These are phyloP conservation scores for Noctua pronuba DNA, from an alignment of 2,888 invertebrate genomes.

Conservation along the genomic window DNA sequence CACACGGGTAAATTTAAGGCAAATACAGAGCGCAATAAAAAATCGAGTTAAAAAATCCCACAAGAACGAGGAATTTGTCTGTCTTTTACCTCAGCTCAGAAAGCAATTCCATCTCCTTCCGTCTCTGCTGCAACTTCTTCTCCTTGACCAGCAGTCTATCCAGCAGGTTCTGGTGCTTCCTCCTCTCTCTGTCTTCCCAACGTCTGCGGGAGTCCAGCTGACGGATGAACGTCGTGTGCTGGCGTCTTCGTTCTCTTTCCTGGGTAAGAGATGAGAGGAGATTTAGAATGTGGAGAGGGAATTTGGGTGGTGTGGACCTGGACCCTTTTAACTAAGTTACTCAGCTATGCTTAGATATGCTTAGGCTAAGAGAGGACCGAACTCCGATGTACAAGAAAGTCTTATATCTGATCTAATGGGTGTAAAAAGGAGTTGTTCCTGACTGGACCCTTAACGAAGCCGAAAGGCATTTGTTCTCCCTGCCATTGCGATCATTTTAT, in stretches of 20 bases:
- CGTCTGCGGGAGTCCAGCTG: slow-evolving; percentile 96
- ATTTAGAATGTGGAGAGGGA: neutral
- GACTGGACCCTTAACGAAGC: too few relatives aligned
- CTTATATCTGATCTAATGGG: neutral
- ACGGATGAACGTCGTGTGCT: slow-evolving; percentile 97
- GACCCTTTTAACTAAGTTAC: neutral
- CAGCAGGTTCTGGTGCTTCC: slow-evolving; percentile 94
- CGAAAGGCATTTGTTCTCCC: too few relatives aligned
- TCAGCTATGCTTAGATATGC: neutral
- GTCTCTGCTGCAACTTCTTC: slow-evolving; percentile 93
- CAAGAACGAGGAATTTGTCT: too few relatives aligned
- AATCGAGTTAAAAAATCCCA: too few relatives aligned
- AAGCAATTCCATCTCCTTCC: slow-evolving; percentile 93
- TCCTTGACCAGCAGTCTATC: slow-evolving; percentile 96
- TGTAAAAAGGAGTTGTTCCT: too few relatives aligned
- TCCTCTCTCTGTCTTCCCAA: slow-evolving; percentile 95
- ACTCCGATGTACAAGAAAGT: neutral
- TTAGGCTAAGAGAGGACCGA: neutral
- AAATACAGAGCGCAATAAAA: too few relatives aligned
- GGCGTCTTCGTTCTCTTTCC: slow-evolving; percentile 97
- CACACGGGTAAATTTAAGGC: too few relatives aligned
- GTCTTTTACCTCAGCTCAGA: slow-evolving; percentile 90
- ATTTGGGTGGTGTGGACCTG: neutral
- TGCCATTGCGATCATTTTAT: too few relatives aligned
- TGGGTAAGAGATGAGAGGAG: slow-evolving; percentile 72